Base-by-base conservation (phyloP, 2,888 invertebrate species). In the Standfussiana lucernea region DNA sequence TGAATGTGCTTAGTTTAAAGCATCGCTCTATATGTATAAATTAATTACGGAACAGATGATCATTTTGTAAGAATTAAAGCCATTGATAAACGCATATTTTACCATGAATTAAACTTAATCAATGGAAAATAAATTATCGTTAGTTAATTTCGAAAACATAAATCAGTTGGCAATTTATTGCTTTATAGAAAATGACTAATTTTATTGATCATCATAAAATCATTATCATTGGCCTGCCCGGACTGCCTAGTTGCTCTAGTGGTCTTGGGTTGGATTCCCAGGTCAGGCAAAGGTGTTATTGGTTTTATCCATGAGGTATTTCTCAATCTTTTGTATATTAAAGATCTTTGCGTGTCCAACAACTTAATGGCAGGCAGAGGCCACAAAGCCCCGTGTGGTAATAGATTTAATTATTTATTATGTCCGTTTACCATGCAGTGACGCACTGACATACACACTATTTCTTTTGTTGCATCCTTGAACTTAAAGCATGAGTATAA, bases 381-480 rank as follows among this genome's bases (percentile, higher is more conserved):
- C 79, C 75, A 87, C 45, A 64, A 24, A 53, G 64, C 32, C 28
- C 37, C 18, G 59, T 64, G 66, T 56, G 50, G 68, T 67, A 72
- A 68, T 59, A 53, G 74, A 77, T 84, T 77, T 72, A 82, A 35
- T 35, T 72, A 50, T 45, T 67, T 78, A 76, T 78, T 73, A 82
- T 78, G 42, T 65, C 28, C 24, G 35, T 82, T 68, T 59, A 68
- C 45, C 28, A 77, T 53, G 67, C 65, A 40, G 59, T 80, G 56
- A 47, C 35, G 56, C 47, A 56, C 61, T 66, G 42, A 64, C 37
- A 75, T 15, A 35, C 37, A 40, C n/a, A 64, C 13, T 71, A 8
- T 77, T 45, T 71, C 24, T 70, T 74, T 70, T n/a, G 8, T 66
- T 40, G 21, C n/a, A 35, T 47, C 85, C 82, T 84, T 84, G 85